Evolutionary conservation across 2,113 vertebrate species (phyloP).

Genomic region (Charina bottae): DNA sequence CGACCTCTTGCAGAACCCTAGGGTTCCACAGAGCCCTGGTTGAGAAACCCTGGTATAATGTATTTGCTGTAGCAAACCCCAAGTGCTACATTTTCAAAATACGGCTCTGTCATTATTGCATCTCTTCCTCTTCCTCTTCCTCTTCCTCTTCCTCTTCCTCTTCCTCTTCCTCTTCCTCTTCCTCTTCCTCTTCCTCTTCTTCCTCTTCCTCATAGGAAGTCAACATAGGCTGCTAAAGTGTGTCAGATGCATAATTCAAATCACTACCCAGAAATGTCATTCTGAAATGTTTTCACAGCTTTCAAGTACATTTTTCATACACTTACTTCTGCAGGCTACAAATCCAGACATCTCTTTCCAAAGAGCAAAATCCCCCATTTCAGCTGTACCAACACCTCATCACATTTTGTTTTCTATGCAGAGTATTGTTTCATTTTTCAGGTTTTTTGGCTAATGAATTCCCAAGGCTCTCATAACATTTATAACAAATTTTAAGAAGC

Average conservation of each 20-base stretch:
- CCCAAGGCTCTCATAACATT: not conserved
- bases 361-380: not conserved
- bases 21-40: too few relatives aligned
- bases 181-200: too few relatives aligned
- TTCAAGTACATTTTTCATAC: not conserved
- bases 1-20: too few relatives aligned
- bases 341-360: conserved; percentile 15
- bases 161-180: too few relatives aligned
- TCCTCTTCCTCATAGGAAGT: not conserved
- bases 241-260: not conserved
- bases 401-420: not conserved
- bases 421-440: not conserved
- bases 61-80: not conserved
- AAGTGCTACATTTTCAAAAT: not conserved
- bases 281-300: not conserved
- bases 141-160: too few relatives aligned
- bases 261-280: not conserved
- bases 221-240: not conserved
- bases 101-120: not conserved
- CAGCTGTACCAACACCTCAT: not conserved
- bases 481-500: conserved; percentile 1
- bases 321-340: conserved; percentile 5
- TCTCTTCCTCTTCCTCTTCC: not conserved
- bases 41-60: too few relatives aligned
- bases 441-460: not conserved